A percentile compares a stretch with the other conserved stretches of the same genome.
Conservation (phyloP, 2,888 invertebrate species). For the Exocentrus adspersus region DNA sequence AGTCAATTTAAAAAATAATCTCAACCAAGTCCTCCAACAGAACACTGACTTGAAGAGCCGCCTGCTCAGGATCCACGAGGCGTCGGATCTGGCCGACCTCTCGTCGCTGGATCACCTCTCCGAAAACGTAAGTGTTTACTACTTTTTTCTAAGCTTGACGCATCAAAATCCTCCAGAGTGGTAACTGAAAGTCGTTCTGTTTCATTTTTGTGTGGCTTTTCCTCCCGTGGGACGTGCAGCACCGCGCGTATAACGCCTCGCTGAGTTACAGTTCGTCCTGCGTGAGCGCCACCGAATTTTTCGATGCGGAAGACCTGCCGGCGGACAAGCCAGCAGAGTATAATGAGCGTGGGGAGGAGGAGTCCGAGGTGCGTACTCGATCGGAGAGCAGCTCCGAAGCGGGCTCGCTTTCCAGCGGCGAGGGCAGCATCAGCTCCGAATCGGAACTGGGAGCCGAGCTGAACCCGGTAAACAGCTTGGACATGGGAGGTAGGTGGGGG, state of each 20-base stretch:
- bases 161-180: too few relatives aligned
- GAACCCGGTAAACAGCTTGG: slow-evolving; percentile 59
- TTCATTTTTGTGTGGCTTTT: slow-evolving; percentile 15
- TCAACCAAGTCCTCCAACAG: slow-evolving; percentile 76
- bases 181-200: too few relatives aligned
- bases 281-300: slow-evolving; percentile 81
- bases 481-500: slow-evolving; percentile 50
- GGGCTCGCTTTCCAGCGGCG: slow-evolving; percentile 73
- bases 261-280: slow-evolving; percentile 81
- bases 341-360: slow-evolving; percentile 50
- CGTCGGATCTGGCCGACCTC: slow-evolving; percentile 71
- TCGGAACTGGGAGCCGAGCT: slow-evolving; percentile 69
- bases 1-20: slow-evolving; percentile 69
- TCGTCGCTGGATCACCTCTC: slow-evolving; percentile 68
- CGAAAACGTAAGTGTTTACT: slow-evolving; percentile 65
- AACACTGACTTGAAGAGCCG: slow-evolving; percentile 77
- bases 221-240: slow-evolving; percentile 55
- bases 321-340: slow-evolving; percentile 38
- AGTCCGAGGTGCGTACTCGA: slow-evolving; percentile 59
- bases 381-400: slow-evolving; percentile 80
- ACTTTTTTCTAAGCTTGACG: too few relatives aligned
- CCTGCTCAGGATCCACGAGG: slow-evolving; percentile 71
- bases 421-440: slow-evolving; percentile 71
- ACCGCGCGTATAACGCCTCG: slow-evolving; percentile 71
- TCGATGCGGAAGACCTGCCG: slow-evolving; percentile 78